Base-by-base conservation (phyloP, 2,797 vertebrate genomes). In the Pseudochaenichthys georgianus region DNA sequence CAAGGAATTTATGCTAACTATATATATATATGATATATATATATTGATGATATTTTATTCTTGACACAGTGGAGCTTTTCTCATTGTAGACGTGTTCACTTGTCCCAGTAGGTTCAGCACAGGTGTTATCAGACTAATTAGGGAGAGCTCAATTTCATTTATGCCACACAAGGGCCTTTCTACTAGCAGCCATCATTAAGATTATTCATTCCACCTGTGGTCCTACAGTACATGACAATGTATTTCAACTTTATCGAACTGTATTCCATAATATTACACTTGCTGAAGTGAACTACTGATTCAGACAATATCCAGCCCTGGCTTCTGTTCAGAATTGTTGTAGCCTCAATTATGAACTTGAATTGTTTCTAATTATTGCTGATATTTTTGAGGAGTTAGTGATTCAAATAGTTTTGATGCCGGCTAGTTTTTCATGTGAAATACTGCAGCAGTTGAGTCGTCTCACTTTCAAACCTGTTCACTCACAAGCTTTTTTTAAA, bases 41-140 rank as follows among this genome's bases (percentile, higher is more conserved):
- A n/a, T n/a, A 19, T 19, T n/a, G n/a, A 5, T 38, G 15, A 48
- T 52, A 21, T 50, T 31, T 0, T 16, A 34, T 58, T 48, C 17
- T 8, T 58, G 16, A 54, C 16, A 31, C 58, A 9, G 13, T 31
- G 1, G 19, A 64, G 65, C 13, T 16, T 28, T 63, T 77, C 57
- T 45, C n/a, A 19, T 5, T 28, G 13, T 2, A 12, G 2, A 28
- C 19, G 17, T 31, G 46, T 70, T n/a, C n/a, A 41, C 54, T 9
- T 19, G 41, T 17, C 51, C 31, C 2, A 19, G 59, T 41, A 51
- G 59, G 9, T 51, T 0, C 10, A 41, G 50, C 73, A 42, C 68
- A 68, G 61, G 51, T 83, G 75, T 42, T 17, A 34, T 17, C 66
- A 46, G 28, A 5, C 3, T 64, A 17, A 80, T 76, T 64, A 73